Base-by-base conservation (phyloP, 2,113 vertebrate genomes). In the Motacilla tschutschensis region DNA sequence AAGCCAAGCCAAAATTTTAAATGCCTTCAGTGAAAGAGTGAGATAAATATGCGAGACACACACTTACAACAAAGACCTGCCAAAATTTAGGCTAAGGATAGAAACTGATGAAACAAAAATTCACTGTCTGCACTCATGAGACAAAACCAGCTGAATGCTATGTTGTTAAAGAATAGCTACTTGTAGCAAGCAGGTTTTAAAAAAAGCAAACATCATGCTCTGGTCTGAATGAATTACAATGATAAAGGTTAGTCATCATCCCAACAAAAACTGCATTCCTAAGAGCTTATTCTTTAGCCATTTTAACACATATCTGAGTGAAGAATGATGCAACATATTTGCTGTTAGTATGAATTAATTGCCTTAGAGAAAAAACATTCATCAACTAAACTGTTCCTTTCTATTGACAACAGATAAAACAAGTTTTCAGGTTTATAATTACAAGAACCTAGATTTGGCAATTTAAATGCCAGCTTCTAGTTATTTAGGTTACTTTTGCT, bases 1-100 rank as follows among this genome's bases (percentile, higher is more conserved):
- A 85, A 62, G 75, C 83, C 43, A 69, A 94, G 71, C 88, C 69
- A 91, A 95, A 93, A 91, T 88, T 87, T 86, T 92, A 92, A 94
- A 87, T 40, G 87, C 83, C 67, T 90, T 88, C 87, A 92, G 70
- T 80, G 82, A 94, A 93, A 94, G 92, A 96, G 66, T 44, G 70
- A 76, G 80, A 94, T 80, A 89, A 79, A 89, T 71, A 87, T 36
- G 54, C 3, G 5, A 89, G 48, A 89, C 31, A 36, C 44, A 83
- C 64, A 80, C 66, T 92, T 94, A 72, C 41, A 75, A 75, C 75
- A 82, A 66, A 93, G 93, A 95, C 74, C 59, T 72, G 89, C 88
- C 89, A 92, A 94, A 87, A 80, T 2, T 20, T 28, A 70, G n/a
- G 38, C 90, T 25, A n/a, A 95, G 59, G 64, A 85, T 88, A 64